These are phyloP conservation scores for Rhagoletis pomonella DNA, from an alignment of 1,140 invertebrate species.

Conservation along the genomic window DNA sequence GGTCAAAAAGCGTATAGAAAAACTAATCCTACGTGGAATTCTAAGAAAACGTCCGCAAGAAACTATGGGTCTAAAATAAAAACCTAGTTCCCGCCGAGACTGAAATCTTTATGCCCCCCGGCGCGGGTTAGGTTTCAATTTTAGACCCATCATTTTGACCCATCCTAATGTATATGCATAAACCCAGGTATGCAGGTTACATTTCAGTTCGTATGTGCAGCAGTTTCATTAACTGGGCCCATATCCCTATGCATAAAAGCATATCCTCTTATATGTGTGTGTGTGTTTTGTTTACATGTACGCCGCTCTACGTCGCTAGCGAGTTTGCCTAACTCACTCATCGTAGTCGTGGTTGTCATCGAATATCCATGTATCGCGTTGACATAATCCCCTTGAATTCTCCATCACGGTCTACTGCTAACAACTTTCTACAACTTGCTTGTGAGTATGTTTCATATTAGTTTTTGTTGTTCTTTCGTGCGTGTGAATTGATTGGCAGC, in stretches of 20 bases:
- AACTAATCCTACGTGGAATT: too few relatives aligned
- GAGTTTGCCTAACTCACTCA: not conserved
- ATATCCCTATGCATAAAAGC: not conserved
- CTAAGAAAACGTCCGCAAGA: too few relatives aligned
- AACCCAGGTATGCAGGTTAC: not conserved
- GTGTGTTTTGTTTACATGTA: not conserved
- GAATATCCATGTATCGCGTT: not conserved
- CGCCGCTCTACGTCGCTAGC: not conserved
- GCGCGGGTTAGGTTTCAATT: too few relatives aligned
- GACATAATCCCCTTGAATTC: not conserved
- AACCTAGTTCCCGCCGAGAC: too few relatives aligned
- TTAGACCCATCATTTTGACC: too few relatives aligned
- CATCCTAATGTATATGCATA: not conserved
- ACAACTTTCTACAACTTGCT: not conserved
- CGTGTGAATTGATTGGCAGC: slow-evolving; percentile 27
- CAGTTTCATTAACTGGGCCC: not conserved
- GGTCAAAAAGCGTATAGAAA: too few relatives aligned
- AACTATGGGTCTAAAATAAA: too few relatives aligned
- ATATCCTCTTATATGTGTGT: not conserved
- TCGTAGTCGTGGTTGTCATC: too few relatives aligned
- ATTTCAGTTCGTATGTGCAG: not conserved
- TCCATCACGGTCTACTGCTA: not conserved
- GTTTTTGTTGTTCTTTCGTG: not conserved
- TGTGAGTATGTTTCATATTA: not conserved
- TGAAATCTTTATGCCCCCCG: too few relatives aligned